phyloP scores from a whole-genome alignment of 2,113 vertebrate species.

The Pelmatolapia mariae region DNA sequence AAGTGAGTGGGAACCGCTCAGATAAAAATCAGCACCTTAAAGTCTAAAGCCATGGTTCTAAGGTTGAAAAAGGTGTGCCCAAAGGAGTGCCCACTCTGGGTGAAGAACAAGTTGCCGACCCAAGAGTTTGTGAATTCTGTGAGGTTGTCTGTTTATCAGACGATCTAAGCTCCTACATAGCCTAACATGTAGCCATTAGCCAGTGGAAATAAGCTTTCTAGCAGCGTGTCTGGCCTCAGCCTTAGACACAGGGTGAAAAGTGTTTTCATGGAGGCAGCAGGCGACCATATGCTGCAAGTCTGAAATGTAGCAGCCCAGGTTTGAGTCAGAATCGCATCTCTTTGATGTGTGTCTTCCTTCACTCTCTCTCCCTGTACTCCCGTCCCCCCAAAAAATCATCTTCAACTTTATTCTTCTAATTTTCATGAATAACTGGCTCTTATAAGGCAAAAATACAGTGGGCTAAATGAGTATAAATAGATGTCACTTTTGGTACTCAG shows the following conservation, averaged over 20 bases:
- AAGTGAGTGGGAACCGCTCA: not conserved
- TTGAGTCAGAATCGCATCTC: not conserved
- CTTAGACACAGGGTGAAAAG: not conserved
- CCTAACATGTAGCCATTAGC: not conserved
- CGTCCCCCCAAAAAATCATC: not conserved
- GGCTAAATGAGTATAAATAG: not conserved
- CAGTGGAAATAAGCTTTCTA: not conserved
- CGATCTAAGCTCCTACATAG: not conserved
- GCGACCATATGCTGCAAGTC: not conserved
- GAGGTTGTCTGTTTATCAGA: not conserved
- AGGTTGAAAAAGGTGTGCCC: not conserved
- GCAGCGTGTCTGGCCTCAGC: not conserved
- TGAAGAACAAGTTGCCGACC: accelerated
- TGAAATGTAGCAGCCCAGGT: not conserved
- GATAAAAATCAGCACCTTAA: not conserved
- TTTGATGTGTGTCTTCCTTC: not conserved
- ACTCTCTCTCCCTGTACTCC: accelerated
- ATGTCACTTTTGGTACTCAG: not conserved
- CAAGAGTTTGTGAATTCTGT: not conserved
- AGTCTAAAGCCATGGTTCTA: not conserved
- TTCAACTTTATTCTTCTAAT: not conserved
- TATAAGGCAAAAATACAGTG: not conserved
- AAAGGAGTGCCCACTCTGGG: accelerated
- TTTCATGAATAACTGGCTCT: not conserved
- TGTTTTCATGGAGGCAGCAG: not conserved